Percentiles rank a stretch among this genome's conserved stretches.
These are phyloP conservation scores for Choristoneura fumiferana DNA, from an alignment of 1,140 invertebrate species.

Conservation along the genomic window DNA sequence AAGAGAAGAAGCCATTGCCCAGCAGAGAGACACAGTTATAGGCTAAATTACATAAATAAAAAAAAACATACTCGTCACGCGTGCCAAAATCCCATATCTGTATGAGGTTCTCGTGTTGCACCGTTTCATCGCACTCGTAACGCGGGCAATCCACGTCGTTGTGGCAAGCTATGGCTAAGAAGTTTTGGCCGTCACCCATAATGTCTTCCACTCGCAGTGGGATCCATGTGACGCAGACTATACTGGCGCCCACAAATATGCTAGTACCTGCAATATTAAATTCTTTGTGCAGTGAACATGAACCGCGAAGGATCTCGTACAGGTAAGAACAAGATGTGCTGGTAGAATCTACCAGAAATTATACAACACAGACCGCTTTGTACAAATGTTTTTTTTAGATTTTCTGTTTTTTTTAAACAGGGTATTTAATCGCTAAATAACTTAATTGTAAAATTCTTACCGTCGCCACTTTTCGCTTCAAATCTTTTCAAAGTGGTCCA, in stretches of 20 bases:
- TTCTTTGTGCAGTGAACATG: neutral
- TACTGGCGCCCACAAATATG: conserved; percentile 44
- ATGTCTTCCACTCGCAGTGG: conserved; percentile 21
- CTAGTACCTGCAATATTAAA: conserved; percentile 4
- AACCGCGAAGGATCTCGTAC: neutral
- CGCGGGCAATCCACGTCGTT: conserved; percentile 38
- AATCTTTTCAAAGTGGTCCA: conserved; percentile 49
- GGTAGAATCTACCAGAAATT: no score
- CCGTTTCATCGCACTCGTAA: conserved; percentile 15
- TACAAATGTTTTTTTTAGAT: no score
- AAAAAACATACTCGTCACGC: conserved; percentile 23
- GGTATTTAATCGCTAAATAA: no score
- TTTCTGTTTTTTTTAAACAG: no score
- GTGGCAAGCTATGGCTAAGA: conserved; percentile 37
- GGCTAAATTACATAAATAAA: no score
- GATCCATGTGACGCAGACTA: conserved; percentile 46
- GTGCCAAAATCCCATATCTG: conserved; percentile 55
- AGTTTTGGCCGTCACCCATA: conserved; percentile 13
- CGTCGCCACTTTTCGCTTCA: conserved; percentile 27
- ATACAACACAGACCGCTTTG: no score
- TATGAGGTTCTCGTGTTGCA: conserved; percentile 26
- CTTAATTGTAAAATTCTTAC: neutral
- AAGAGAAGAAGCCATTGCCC: no score
- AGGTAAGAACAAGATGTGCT: no score
- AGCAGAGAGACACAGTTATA: no score